These are phyloP conservation scores for Philopedon plagiatum DNA, from an alignment of 2,888 invertebrate genomes.

Conservation along the genomic window DNA sequence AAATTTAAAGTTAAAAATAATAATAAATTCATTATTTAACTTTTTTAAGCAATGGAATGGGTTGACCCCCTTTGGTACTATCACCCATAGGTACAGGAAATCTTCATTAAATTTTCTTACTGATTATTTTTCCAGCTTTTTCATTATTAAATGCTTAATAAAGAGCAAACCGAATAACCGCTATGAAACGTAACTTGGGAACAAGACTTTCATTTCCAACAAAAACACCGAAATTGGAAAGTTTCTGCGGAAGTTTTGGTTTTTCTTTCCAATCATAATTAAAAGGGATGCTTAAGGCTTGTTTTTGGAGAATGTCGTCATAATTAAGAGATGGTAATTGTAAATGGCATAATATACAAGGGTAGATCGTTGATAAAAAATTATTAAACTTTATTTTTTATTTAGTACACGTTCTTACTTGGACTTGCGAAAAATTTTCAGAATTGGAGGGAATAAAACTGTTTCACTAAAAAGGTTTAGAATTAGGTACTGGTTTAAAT, in stretches of 20 bases:
- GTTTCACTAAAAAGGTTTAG: too few relatives aligned
- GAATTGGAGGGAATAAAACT: too few relatives aligned
- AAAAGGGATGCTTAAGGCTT: background rate
- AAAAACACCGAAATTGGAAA: background rate
- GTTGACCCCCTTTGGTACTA: too few relatives aligned
- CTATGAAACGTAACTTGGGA: background rate
- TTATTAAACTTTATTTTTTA: too few relatives aligned
- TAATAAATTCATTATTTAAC: too few relatives aligned
- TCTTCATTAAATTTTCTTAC: background rate
- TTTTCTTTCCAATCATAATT: background rate
- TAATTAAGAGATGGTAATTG: background rate
- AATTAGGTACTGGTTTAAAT: too few relatives aligned
- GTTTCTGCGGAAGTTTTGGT: background rate
- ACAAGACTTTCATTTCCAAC: constrained; percentile 1
- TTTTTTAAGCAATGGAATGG: too few relatives aligned
- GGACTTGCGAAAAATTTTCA: too few relatives aligned
- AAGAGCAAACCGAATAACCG: background rate
- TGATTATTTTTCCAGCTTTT: constrained; percentile 1
- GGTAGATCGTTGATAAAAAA: background rate
- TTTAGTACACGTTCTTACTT: too few relatives aligned
- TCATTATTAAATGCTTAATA: background rate
- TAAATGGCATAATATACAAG: background rate
- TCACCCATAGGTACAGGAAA: background rate
- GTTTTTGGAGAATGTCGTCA: background rate
- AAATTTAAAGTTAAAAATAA: too few relatives aligned